These are phyloP conservation scores for Grus americana DNA, from an alignment of 2,113 vertebrate genomes.

Conservation along the genomic window DNA sequence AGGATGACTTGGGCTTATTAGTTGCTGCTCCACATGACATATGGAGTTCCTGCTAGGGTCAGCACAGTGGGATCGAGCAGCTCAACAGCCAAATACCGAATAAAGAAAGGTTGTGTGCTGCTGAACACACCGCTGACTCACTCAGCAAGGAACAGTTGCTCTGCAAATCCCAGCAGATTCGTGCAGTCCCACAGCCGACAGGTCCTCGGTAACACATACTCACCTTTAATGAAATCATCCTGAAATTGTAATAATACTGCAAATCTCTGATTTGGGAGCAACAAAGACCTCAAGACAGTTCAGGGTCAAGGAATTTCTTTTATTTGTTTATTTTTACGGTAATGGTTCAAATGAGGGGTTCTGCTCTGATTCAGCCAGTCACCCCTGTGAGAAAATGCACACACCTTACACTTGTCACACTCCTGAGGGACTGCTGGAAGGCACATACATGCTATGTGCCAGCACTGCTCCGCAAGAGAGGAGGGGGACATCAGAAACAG, in stretches of 20 bases:
- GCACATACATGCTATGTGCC: fast-evolving
- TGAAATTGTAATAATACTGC: not conserved
- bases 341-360: not conserved
- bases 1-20: not conserved
- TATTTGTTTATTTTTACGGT: not conserved
- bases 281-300: not conserved
- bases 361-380: not conserved
- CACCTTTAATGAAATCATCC: not conserved
- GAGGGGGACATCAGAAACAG: not conserved
- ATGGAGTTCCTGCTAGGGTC: not conserved
- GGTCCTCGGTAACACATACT: not conserved
- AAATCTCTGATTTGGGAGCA: not conserved
- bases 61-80: not conserved
- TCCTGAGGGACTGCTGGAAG: not conserved
- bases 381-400: not conserved
- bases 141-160: not conserved
- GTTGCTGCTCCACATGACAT: not conserved
- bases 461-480: not conserved
- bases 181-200: fast-evolving
- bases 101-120: not conserved
- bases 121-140: constrained; percentile 2
- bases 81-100: not conserved
- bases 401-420: not conserved
- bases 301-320: not conserved
- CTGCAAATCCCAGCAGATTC: constrained; percentile 18